Conservation (phyloP, 2,797 vertebrate genomes). For the Arrhamphus sclerolepis region DNA sequence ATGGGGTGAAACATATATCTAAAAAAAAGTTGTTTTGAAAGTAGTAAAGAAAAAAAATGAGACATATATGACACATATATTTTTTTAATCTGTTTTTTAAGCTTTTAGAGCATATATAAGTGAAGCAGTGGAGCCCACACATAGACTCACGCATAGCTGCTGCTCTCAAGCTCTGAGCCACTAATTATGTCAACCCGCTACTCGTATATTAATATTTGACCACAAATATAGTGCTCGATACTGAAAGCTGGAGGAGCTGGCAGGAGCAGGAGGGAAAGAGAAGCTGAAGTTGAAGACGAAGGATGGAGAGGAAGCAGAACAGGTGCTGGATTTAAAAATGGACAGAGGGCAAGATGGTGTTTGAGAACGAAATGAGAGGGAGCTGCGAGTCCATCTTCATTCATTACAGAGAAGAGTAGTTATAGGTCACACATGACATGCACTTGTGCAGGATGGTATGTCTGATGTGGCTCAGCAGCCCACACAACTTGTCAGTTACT, state of each 20-base stretch:
- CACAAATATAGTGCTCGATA: constrained; percentile 35
- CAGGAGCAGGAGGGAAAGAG: constrained; percentile 17
- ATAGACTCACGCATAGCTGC: not conserved
- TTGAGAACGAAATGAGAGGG: constrained; percentile 28
- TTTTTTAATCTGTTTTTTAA: constrained; percentile 53
- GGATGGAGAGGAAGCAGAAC: constrained; percentile 26
- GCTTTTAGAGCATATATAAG: constrained; percentile 57
- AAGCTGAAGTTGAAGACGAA: constrained; percentile 13
- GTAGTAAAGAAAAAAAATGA: too few relatives aligned
- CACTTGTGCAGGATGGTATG: constrained; percentile 12
- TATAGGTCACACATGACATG: constrained; percentile 49
- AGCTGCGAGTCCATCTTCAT: constrained; percentile 47
- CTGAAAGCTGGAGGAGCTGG: constrained; percentile 7
- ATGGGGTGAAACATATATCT: not conserved
- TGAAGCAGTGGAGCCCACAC: constrained; percentile 22
- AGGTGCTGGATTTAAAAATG: constrained; percentile 19
- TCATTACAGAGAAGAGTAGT: constrained; percentile 43
- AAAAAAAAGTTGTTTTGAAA: too few relatives aligned
- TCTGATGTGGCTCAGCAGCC: constrained; percentile 2
- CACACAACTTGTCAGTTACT: constrained; percentile 10
- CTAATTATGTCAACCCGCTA: constrained; percentile 51
- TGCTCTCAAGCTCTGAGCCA: constrained; percentile 26
- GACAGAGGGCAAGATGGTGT: constrained; percentile 17
- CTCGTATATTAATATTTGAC: constrained; percentile 52
- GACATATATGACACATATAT: too few relatives aligned